A percentile compares a stretch with the other conserved stretches of the same genome.
Conservation (phyloP, 2,888 invertebrate species). For the Cabera pusaria region DNA sequence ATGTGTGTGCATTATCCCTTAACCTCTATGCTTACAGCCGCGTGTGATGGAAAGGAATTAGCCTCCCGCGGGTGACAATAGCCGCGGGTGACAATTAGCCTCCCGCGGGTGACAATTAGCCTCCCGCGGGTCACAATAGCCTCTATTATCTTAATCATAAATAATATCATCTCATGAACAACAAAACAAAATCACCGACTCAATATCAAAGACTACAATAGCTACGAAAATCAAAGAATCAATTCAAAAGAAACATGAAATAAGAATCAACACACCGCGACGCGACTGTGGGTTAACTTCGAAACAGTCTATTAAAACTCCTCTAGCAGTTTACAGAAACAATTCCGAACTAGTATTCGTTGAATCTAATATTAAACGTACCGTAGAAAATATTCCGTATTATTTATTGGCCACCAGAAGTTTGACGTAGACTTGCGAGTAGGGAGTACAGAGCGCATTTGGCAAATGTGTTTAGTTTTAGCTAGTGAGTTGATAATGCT, state of each 20-base stretch:
- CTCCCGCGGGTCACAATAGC: no score
- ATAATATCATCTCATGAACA: no score
- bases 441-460: slow-evolving; percentile 20
- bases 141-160: no score
- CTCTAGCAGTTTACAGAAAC: slow-evolving; percentile 46
- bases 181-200: background rate
- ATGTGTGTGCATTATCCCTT: no score
- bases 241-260: slow-evolving; percentile 26
- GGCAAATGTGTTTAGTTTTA: slow-evolving; percentile 23
- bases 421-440: slow-evolving; percentile 24
- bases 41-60: no score
- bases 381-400: slow-evolving; percentile 46
- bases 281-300: slow-evolving; percentile 36
- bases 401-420: slow-evolving; percentile 38
- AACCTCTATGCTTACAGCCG: no score
- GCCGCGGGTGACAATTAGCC: no score
- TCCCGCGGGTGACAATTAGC: no score
- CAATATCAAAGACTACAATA: slow-evolving; percentile 11
- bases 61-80: no score
- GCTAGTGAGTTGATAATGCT: slow-evolving; percentile 3
- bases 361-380: slow-evolving; percentile 54
- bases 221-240: slow-evolving; percentile 14
- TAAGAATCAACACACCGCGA: slow-evolving; percentile 48
- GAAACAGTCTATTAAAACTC: slow-evolving; percentile 42
- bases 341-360: slow-evolving; percentile 46